Conservation (phyloP, 1,140 invertebrate species). For the Aporrectodea caliginosa region DNA sequence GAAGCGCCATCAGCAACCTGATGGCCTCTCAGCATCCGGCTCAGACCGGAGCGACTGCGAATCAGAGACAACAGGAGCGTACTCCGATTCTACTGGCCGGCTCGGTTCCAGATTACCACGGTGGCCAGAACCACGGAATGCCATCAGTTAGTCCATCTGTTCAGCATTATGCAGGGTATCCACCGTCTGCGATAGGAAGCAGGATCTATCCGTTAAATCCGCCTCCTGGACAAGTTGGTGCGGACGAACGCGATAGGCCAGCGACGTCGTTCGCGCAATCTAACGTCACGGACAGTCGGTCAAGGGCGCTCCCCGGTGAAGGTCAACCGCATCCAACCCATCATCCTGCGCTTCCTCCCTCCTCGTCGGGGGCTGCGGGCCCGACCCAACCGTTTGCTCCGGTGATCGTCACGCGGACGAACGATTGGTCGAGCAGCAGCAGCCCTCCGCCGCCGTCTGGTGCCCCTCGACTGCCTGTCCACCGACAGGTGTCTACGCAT, state of each 20-base stretch:
- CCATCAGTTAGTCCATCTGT: background rate
- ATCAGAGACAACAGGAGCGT: background rate
- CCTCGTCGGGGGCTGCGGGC: too few species aligned
- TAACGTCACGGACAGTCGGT: background rate
- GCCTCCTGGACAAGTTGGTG: too few species aligned
- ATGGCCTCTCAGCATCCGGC: conserved; percentile 17
- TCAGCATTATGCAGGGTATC: background rate
- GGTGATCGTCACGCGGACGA: too few species aligned
- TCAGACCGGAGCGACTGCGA: background rate
- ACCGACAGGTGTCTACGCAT: too few species aligned
- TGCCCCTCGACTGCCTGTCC: too few species aligned
- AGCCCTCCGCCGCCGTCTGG: background rate
- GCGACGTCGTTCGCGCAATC: too few species aligned
- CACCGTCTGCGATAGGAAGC: background rate
- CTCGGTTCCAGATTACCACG: background rate
- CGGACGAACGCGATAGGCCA: too few species aligned
- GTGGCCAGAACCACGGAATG: background rate
- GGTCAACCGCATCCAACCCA: background rate
- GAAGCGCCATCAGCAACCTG: conserved; percentile 28
- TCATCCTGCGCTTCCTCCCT: background rate
- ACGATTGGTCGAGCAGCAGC: background rate
- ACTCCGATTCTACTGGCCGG: background rate
- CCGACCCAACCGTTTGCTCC: too few species aligned
- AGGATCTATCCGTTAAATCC: background rate
- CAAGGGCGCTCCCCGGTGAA: background rate